A percentile compares a stretch with the other conserved stretches of the same genome.
phyloP scores from a whole-genome alignment of 92 coral and sea anemone species.

The Anthopleura xanthogrammica region DNA sequence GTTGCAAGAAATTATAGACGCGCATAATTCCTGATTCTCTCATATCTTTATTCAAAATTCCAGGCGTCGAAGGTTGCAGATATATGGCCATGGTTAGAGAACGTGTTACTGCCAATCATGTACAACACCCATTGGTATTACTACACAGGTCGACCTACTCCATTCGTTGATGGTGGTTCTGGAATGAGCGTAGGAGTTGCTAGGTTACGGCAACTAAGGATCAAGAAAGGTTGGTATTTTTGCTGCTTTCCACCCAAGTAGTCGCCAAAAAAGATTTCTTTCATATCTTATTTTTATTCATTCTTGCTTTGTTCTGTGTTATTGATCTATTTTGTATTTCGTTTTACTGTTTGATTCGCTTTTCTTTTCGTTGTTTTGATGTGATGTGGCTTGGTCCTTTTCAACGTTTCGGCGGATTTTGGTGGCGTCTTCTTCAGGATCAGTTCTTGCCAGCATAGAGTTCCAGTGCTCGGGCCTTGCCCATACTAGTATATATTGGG shows the following conservation, averaged over 20 bases:
- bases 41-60: background rate
- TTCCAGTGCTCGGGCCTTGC: too few relatives aligned
- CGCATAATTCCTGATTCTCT: too few relatives aligned
- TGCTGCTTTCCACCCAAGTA: background rate
- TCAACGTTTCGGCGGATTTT: too few relatives aligned
- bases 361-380: too few relatives aligned
- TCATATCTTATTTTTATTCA: background rate
- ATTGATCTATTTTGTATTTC: too few relatives aligned
- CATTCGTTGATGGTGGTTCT: slow-evolving; percentile 69
- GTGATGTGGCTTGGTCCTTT: too few relatives aligned
- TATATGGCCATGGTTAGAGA: slow-evolving; percentile 84
- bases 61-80: slow-evolving; percentile 39
- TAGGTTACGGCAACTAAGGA: slow-evolving; percentile 74
- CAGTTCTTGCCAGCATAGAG: too few relatives aligned
- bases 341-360: too few relatives aligned
- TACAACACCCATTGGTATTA: slow-evolving; percentile 75
- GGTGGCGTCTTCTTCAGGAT: too few relatives aligned
- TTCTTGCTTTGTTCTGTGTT: background rate
- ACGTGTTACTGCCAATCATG: slow-evolving; percentile 60
- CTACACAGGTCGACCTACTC: slow-evolving; percentile 69
- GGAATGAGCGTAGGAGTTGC: slow-evolving; percentile 85
- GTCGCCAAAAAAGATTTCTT: background rate
- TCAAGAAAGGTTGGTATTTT: slow-evolving; percentile 48
- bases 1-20: too few relatives aligned
- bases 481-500: too few relatives aligned